phyloP scores from a whole-genome alignment of 2,797 vertebrate genomes.

The Hemibagrus guttatus region DNA sequence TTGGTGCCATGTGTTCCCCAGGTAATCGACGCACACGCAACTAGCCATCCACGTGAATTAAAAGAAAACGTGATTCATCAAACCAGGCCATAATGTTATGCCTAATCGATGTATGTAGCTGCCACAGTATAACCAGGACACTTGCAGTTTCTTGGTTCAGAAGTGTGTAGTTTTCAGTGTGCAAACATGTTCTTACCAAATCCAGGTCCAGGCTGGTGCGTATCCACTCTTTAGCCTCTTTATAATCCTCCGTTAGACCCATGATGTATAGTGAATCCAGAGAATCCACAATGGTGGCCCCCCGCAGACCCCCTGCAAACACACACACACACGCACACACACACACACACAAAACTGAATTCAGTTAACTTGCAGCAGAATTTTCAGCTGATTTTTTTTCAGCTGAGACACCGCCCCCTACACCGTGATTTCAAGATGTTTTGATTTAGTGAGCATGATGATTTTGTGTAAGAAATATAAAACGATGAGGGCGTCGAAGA shows the following conservation, averaged over 20 bases:
- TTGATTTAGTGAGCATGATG: too few relatives aligned
- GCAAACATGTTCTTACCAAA: slow-evolving; percentile 76
- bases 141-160: background rate
- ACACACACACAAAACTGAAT: slow-evolving; percentile 15
- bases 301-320: slow-evolving; percentile 87
- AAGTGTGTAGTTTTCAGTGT: background rate
- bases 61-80: too few relatives aligned
- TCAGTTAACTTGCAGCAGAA: background rate
- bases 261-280: slow-evolving; percentile 95
- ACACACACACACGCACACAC: slow-evolving; percentile 29
- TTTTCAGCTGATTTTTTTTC: background rate
- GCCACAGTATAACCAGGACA: background rate
- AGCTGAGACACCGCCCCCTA: background rate
- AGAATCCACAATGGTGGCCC: slow-evolving; percentile 92
- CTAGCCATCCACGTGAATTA: too few relatives aligned
- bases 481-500: too few relatives aligned
- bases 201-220: slow-evolving; percentile 88
- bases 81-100: too few relatives aligned
- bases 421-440: background rate
- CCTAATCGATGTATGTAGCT: too few relatives aligned
- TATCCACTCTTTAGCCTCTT: slow-evolving; percentile 93
- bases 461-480: too few relatives aligned
- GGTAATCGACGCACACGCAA: too few relatives aligned
- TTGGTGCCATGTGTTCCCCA: too few relatives aligned
- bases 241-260: slow-evolving; percentile 91